These are phyloP conservation scores for Tragulus kanchil DNA, from an alignment of 2,113 vertebrate species.

Conservation along the genomic window DNA sequence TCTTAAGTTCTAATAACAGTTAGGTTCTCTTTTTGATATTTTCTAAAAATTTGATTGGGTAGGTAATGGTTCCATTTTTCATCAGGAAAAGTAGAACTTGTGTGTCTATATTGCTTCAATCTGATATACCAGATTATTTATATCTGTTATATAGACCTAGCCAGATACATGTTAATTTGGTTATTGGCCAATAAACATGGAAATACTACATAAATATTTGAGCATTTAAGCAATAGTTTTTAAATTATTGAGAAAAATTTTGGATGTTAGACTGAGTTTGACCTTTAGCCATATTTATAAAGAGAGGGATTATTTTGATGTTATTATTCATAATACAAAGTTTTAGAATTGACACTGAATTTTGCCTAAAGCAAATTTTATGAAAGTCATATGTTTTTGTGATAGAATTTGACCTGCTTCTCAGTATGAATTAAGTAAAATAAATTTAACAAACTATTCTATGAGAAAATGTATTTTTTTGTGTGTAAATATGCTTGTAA, in stretches of 20 bases:
- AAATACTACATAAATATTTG: neutral
- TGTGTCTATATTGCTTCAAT: neutral
- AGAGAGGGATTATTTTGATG: neutral
- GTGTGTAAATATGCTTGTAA: constrained; percentile 4
- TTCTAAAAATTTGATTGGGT: neutral
- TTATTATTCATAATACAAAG: neutral
- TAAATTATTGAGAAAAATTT: neutral
- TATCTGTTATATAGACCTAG: neutral
- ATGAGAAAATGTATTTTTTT: constrained; percentile 17
- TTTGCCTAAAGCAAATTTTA: constrained; percentile 44
- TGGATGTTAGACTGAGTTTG: neutral
- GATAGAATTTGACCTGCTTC: constrained; percentile 31
- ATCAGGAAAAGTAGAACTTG: neutral
- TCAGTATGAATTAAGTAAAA: constrained; percentile 35
- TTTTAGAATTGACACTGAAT: neutral
- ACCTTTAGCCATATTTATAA: neutral
- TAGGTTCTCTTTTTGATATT: neutral
- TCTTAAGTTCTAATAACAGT: neutral
- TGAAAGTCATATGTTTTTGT: constrained; percentile 12
- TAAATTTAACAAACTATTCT: neutral
- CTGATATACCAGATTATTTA: neutral
- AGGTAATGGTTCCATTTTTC: neutral
- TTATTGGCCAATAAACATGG: neutral
- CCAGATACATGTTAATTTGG: neutral
- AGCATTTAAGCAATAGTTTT: neutral